Conservation (phyloP, 2,797 vertebrate genomes). For the Jordanella pulchra region DNA sequence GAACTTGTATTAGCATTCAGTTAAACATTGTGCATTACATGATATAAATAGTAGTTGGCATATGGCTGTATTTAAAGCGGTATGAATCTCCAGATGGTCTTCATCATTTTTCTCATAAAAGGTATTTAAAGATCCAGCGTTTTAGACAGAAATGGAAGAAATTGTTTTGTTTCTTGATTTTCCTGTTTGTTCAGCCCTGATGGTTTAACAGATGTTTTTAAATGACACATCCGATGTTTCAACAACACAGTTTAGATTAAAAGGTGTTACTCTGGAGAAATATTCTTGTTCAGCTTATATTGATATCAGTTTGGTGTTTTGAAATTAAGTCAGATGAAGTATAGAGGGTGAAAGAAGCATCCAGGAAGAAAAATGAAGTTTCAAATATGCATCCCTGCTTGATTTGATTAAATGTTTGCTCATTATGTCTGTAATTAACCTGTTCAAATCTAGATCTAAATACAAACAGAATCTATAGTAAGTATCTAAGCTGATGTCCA, state of each 20-base stretch:
- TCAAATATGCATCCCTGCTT: too few relatives aligned
- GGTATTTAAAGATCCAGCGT: background rate
- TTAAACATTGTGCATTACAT: background rate
- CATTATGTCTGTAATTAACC: too few relatives aligned
- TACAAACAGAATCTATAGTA: too few relatives aligned
- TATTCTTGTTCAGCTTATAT: too few relatives aligned
- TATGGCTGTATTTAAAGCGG: background rate
- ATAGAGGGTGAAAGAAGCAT: background rate
- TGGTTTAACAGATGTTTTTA: background rate
- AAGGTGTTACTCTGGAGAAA: background rate
- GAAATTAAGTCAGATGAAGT: too few relatives aligned
- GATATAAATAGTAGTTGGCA: background rate
- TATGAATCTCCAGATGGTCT: background rate
- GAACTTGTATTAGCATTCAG: background rate
- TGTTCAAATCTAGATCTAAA: too few relatives aligned
- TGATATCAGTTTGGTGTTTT: too few relatives aligned
- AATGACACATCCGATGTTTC: background rate
- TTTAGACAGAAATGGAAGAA: background rate
- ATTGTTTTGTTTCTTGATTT: background rate
- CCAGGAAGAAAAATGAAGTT: background rate
- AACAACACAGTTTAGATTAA: background rate
- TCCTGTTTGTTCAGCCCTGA: background rate
- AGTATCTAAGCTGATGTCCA: too few relatives aligned
- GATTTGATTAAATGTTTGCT: background rate
- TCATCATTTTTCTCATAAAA: background rate